Evolutionary conservation across 2,888 invertebrate species (phyloP).

Genomic region (Drosophila kokeensis): DNA sequence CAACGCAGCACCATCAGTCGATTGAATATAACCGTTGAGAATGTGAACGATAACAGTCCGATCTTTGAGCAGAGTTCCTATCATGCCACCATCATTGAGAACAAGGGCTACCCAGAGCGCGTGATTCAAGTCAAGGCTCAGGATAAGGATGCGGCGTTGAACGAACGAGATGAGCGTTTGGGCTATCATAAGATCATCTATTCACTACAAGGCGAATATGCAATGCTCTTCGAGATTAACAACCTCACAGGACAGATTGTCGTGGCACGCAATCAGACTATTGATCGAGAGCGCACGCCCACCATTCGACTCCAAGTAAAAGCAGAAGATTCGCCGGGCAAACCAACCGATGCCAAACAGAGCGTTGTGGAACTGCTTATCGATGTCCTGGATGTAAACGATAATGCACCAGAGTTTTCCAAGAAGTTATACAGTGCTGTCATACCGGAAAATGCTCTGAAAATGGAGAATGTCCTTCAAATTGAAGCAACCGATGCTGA

Average conservation of each 20-base stretch:
- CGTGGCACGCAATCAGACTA: constrained; percentile 88
- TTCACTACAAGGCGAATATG: constrained; percentile 90
- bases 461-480: constrained; percentile 88
- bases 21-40: constrained; percentile 89
- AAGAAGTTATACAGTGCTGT: constrained; percentile 89
- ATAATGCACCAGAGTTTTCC: constrained; percentile 90
- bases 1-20: constrained; percentile 88
- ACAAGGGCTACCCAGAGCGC: constrained; percentile 88
- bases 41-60: constrained; percentile 92
- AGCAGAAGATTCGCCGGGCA: constrained; percentile 91
- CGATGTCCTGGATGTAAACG: constrained; percentile 91
- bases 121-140: constrained; percentile 89
- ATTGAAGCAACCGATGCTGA: constrained; percentile 91
- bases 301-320: constrained; percentile 89
- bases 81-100: constrained; percentile 90
- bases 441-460: constrained; percentile 90
- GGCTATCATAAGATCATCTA: constrained; percentile 91
- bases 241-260: constrained; percentile 89
- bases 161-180: constrained; percentile 86
- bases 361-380: constrained; percentile 88
- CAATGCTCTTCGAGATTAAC: constrained; percentile 90
- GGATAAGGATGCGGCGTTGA: constrained; percentile 89
- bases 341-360: constrained; percentile 88
- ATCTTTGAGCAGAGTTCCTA: constrained; percentile 89
- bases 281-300: constrained; percentile 91